Conservation (phyloP, 1,140 invertebrate species). For the Meloidogyne hapla region DNA sequence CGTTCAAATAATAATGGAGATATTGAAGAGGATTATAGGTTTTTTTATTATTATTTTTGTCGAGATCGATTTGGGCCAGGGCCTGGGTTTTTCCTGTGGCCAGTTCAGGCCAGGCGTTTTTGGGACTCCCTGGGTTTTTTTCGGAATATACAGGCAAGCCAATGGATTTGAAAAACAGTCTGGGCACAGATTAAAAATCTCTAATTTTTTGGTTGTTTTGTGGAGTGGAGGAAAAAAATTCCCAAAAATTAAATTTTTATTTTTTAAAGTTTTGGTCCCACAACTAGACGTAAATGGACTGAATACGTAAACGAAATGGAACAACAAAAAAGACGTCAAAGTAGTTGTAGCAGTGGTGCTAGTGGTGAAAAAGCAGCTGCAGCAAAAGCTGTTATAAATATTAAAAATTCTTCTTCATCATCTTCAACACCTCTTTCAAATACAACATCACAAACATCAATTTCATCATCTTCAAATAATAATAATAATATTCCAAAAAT, state of each 20-base stretch:
- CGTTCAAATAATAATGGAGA: conserved; percentile 23
- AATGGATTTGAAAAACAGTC: no score
- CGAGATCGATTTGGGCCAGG: no score
- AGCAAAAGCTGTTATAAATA: conserved; percentile 26
- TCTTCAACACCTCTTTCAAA: neutral
- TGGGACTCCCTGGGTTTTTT: no score
- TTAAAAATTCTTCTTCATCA: conserved; percentile 17
- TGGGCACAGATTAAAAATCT: no score
- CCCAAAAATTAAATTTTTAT: neutral
- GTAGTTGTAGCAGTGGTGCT: conserved; percentile 16
- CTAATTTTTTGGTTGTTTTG: no score
- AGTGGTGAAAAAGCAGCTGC: neutral
- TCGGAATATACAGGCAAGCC: no score
- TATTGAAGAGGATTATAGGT: neutral
- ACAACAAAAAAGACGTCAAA: conserved; percentile 41
- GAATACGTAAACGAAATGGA: conserved; percentile 49
- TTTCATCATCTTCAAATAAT: neutral
- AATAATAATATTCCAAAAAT: neutral
- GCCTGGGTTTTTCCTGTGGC: no score
- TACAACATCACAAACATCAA: neutral
- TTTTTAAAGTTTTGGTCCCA: conserved; percentile 47
- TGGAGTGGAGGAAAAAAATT: no score
- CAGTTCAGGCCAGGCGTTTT: no score
- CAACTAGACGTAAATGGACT: conserved; percentile 56
- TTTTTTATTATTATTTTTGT: neutral